phyloP scores from a whole-genome alignment of 2,113 vertebrate genomes.

The Ciconia maguari region DNA sequence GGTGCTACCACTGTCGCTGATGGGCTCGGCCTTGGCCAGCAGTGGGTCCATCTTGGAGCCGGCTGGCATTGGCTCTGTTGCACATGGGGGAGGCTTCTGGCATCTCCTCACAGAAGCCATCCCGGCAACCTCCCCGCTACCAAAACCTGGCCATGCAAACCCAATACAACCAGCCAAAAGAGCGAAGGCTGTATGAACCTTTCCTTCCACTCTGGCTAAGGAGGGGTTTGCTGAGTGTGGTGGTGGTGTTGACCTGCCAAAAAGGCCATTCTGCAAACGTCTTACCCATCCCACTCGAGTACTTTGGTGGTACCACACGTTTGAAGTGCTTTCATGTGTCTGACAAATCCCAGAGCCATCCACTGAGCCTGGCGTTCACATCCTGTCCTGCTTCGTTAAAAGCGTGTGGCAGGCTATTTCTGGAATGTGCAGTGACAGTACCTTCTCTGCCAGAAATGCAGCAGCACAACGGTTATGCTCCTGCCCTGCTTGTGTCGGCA shows the following conservation, averaged over 20 bases:
- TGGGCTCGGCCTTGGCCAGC: rapidly evolving
- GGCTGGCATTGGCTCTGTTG: rapidly evolving
- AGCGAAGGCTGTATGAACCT: not conserved
- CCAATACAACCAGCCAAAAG: not conserved
- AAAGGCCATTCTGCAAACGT: not conserved
- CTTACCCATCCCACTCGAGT: too few species aligned
- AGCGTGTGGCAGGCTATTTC: not conserved
- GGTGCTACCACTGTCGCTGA: rapidly evolving
- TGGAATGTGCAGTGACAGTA: not conserved
- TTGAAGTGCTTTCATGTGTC: not conserved
- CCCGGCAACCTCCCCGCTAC: not conserved
- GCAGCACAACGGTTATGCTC: not conserved
- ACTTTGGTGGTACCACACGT: not conserved
- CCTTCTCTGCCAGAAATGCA: not conserved
- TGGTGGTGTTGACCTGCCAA: not conserved
- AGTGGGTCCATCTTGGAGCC: rapidly evolving
- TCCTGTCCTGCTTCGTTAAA: not conserved
- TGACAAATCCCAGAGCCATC: not conserved
- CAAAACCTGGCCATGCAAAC: not conserved
- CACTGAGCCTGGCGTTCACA: not conserved
- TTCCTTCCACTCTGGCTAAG: not conserved
- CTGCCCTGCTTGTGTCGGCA: not conserved
- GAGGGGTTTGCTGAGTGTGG: not conserved
- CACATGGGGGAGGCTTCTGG: not conserved
- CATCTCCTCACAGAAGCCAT: not conserved